These are phyloP conservation scores for Drosophila orena DNA, from an alignment of 1,140 invertebrate species.

Conservation along the genomic window DNA sequence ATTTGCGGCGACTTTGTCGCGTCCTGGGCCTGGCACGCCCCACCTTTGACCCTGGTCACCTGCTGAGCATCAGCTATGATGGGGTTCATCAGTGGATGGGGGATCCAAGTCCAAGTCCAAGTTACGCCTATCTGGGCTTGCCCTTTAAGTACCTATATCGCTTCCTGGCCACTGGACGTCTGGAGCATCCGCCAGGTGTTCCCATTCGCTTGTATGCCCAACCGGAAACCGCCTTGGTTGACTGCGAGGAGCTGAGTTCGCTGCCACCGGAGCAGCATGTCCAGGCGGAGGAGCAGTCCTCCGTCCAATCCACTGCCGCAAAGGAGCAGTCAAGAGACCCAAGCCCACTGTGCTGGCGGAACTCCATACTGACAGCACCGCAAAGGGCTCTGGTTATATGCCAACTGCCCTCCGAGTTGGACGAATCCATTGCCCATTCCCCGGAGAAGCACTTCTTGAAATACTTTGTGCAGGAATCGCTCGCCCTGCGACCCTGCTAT, in stretches of 20 bases:
- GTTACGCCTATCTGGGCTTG: slow-evolving; percentile 28
- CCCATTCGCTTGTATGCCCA: slow-evolving; percentile 21
- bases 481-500: slow-evolving; percentile 2
- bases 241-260: slow-evolving; percentile 8
- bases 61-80: slow-evolving; percentile 33
- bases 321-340: neutral
- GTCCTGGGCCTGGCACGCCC: slow-evolving; percentile 7
- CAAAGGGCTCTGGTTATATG: slow-evolving; percentile 40
- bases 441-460: slow-evolving; percentile 16
- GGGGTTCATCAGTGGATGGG: neutral
- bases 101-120: neutral
- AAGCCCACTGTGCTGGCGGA: slow-evolving; percentile 12
- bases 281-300: neutral
- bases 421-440: slow-evolving; percentile 4
- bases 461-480: slow-evolving; percentile 11
- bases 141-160: slow-evolving; percentile 29
- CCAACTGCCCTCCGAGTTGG: slow-evolving; percentile 12
- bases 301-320: neutral
- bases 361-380: slow-evolving; percentile 9
- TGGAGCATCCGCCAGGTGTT: slow-evolving; percentile 3
- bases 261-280: neutral
- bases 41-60: slow-evolving; percentile 1
- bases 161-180: slow-evolving; percentile 18
- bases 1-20: slow-evolving; percentile 17
- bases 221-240: slow-evolving; percentile 21